Evolutionary conservation across 2,888 invertebrate genomes (phyloP), one percentile per base, ranked within the genome.

Genomic region (Vannuccia rotundouncinata): DNA sequence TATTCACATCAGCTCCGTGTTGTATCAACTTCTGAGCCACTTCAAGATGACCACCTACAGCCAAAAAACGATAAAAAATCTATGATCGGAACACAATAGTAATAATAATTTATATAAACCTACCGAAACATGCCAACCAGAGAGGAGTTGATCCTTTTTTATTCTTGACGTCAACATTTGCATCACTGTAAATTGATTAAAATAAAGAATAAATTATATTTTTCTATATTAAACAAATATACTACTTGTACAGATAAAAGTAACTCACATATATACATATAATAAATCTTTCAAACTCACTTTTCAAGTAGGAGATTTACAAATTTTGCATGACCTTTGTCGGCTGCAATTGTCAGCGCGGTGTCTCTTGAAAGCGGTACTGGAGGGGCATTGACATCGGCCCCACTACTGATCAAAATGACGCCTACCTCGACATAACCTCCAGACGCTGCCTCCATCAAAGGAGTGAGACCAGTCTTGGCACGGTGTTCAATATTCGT

Each of bases 371-470:
- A 96, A 25, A 96, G 95, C 25, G 98, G 98, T 82, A 99, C 98
- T 30, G 98, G 98, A 25, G 96, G 93, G 45, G 98, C 97, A 90
- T 99, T 99, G 0, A 98, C 97, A 89, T 99, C 99, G 0, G 99
- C 99, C 0, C 95, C 95, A 89, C 95, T 95, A 86, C 96, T 95
- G 66, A 99, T 90, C 81, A 99, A 90, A 79, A 99, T 95, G 80
- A 94, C 91, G 1, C 98, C 99, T 60, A 99, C 99, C 86, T 99
- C 98, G 79, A 97, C 96, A 89, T 98, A 99, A 80, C 99, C 99
- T 80, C 98, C 98, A 85, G 95, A 96, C 0, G 99, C 99, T 76
- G 98, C 99, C 89, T 99, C 99, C 99, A 99, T 99, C 29, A 99
- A 90, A 0, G 99, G 99, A 22, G 99, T 99, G 81, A 99, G 90